A percentile compares a stretch with the other conserved stretches of the same genome.
phyloP scores from a whole-genome alignment of 2,797 vertebrate genomes.

The Acomys russatus region DNA sequence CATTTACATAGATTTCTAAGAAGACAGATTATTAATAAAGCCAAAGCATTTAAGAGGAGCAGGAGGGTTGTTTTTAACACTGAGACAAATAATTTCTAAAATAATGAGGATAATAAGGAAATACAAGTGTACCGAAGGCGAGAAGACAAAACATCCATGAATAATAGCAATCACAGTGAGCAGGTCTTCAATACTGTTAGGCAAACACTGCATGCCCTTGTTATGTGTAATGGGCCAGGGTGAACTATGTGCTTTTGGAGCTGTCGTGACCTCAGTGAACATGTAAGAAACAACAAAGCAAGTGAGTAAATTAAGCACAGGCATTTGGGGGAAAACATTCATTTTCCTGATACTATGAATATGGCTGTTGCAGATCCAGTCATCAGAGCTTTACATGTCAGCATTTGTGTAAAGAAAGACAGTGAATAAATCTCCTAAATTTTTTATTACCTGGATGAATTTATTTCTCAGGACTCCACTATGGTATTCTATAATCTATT shows the following conservation, averaged over 20 bases:
- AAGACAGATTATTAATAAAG: slow-evolving; percentile 86
- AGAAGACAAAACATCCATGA: not conserved
- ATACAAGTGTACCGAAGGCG: slow-evolving; percentile 1
- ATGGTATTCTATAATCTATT: not conserved
- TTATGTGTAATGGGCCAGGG: rapidly evolving
- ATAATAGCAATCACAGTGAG: not conserved
- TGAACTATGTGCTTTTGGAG: not conserved
- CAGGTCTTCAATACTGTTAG: not conserved
- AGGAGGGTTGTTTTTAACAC: slow-evolving; percentile 67
- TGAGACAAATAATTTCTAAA: slow-evolving; percentile 81
- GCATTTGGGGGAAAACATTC: not conserved
- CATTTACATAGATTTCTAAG: slow-evolving; percentile 94
- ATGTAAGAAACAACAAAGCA: not conserved
- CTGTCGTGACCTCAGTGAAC: not conserved
- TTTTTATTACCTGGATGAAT: not conserved
- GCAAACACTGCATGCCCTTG: not conserved
- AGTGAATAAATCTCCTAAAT: not conserved
- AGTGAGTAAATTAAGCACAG: not conserved
- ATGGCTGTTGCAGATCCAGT: not conserved
- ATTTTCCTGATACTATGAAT: not conserved
- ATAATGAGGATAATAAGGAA: slow-evolving; percentile 76
- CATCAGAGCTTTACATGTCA: not conserved
- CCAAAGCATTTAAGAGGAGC: slow-evolving; percentile 85
- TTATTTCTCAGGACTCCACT: not conserved
- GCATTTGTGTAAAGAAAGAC: not conserved